These are phyloP conservation scores for Ophiodon elongatus DNA, from an alignment of 2,113 vertebrate genomes.

Conservation along the genomic window DNA sequence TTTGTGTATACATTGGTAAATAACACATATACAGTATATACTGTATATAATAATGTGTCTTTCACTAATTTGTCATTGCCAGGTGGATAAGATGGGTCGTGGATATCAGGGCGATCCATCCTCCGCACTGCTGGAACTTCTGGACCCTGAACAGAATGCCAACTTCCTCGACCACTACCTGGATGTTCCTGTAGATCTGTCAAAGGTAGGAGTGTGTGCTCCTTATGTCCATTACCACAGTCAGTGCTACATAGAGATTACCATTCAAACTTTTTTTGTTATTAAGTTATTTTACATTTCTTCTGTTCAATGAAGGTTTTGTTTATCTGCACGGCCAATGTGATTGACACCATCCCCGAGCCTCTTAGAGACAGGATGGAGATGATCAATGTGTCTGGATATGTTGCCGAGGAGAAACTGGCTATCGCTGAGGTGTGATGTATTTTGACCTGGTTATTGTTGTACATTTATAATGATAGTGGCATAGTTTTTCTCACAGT, in stretches of 20 bases:
- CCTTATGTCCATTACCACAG: no score
- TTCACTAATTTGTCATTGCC: background rate
- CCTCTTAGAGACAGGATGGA: constrained; percentile 98
- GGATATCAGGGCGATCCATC: constrained; percentile 98
- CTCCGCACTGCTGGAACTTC: constrained; percentile 92
- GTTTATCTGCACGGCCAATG: constrained; percentile 98
- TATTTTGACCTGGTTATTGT: background rate
- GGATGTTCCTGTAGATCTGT: constrained; percentile 96
- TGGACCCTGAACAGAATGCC: constrained; percentile 97
- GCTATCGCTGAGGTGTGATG: constrained; percentile 93
- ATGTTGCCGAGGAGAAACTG: constrained; percentile 97
- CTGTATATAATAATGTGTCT: background rate
- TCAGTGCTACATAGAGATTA: no score
- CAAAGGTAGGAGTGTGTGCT: constrained; percentile 84
- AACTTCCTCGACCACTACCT: constrained; percentile 98
- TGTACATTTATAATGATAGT: background rate
- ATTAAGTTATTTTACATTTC: background rate
- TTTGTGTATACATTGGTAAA: no score
- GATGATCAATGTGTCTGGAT: constrained; percentile 97
- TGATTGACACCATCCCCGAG: constrained; percentile 96
- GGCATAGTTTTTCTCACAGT: background rate
- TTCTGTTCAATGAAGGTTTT: constrained; percentile 86
- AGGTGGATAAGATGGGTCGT: constrained; percentile 99
- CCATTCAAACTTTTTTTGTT: no score
- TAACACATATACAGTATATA: no score